Conservation (phyloP, 2,888 invertebrate genomes). For the Mythimna ferrago region DNA sequence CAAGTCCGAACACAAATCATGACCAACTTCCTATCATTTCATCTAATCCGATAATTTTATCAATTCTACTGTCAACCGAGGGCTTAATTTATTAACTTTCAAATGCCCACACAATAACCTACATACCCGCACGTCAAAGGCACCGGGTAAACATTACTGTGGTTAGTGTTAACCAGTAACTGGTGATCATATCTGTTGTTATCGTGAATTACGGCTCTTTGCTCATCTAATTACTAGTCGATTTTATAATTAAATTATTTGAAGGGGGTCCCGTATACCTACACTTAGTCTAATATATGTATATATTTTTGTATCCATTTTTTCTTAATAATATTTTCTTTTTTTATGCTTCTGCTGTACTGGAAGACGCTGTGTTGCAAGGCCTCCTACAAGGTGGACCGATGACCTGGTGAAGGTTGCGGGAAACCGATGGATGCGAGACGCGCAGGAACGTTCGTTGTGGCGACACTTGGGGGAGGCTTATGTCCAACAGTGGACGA, state of each 20-base stretch:
- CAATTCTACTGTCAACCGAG: constrained; percentile 17
- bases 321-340: no score
- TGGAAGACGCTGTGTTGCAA: no score
- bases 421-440: no score
- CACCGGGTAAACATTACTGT: neutral
- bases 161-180: constrained; percentile 24
- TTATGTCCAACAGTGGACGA: no score
- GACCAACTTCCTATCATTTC: constrained; percentile 20
- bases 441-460: no score
- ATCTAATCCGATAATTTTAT: constrained; percentile 27
- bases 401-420: no score
- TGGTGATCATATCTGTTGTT: constrained; percentile 13
- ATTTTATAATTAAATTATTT: neutral
- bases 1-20: constrained; percentile 38
- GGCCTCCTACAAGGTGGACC: no score
- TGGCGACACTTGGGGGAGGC: no score
- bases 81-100: constrained; percentile 17
- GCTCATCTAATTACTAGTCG: constrained; percentile 15
- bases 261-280: constrained; percentile 32
- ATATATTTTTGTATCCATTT: neutral
- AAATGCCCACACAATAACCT: neutral
- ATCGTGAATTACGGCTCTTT: constrained; percentile 28
- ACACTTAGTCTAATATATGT: neutral
- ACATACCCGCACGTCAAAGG: constrained; percentile 15
- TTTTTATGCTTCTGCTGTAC: no score